phyloP scores from a whole-genome alignment of 2,113 vertebrate genomes.

The Myrmophylax atrothorax region DNA sequence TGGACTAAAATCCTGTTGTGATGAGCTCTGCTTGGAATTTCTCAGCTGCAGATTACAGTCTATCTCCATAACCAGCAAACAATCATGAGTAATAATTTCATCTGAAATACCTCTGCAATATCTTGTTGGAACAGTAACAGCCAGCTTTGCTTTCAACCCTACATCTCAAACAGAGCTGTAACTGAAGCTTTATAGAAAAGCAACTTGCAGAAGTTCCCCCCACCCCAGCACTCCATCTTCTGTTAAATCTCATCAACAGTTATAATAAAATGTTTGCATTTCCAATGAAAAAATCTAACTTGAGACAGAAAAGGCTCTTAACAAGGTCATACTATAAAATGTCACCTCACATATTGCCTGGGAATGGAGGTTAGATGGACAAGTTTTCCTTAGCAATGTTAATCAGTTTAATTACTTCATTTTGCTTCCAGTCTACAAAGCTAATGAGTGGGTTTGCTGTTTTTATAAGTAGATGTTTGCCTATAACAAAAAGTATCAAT shows the following conservation, averaged over 20 bases:
- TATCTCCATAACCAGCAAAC: neutral
- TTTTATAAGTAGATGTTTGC: neutral
- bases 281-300: neutral
- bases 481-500: neutral
- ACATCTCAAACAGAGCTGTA: neutral
- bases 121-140: neutral
- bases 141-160: neutral
- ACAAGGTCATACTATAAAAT: neutral
- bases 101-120: neutral
- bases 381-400: neutral
- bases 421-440: neutral
- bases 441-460: neutral
- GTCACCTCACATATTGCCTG: neutral
- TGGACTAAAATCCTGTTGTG: neutral
- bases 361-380: constrained; percentile 5
- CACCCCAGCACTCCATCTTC: neutral
- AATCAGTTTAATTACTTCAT: neutral
- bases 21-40: neutral
- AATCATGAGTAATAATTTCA: neutral
- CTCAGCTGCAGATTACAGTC: neutral
- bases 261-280: neutral
- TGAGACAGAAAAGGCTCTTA: neutral
- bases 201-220: neutral
- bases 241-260: neutral
- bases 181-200: neutral